phyloP scores from a whole-genome alignment of 2,797 vertebrate species.

The Philypnodon macrostomus region DNA sequence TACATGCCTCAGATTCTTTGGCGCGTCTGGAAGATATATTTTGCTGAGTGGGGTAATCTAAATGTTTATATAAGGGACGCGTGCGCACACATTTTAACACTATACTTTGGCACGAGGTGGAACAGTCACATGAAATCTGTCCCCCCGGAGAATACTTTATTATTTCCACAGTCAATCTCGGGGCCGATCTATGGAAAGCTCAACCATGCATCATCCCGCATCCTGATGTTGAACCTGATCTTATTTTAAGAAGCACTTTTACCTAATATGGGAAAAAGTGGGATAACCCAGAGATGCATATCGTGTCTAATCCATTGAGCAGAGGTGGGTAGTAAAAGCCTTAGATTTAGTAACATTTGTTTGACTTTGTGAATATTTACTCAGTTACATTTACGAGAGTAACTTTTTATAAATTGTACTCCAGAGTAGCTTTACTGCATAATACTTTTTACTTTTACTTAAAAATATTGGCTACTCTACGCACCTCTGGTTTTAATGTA shows the following conservation, averaged over 20 bases:
- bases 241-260: neutral
- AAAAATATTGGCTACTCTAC: too few species aligned
- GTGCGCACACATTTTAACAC: constrained; percentile 29
- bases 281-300: too few species aligned
- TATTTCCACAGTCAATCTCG: constrained; percentile 17
- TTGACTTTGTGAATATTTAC: too few species aligned
- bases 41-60: constrained; percentile 66
- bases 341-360: too few species aligned
- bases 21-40: constrained; percentile 54
- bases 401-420: too few species aligned
- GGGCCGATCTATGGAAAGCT: neutral
- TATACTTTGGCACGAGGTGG: constrained; percentile 9
- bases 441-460: too few species aligned
- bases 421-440: too few species aligned
- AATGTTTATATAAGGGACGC: constrained; percentile 58
- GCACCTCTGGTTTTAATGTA: too few species aligned
- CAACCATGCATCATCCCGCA: neutral
- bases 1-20: constrained; percentile 56
- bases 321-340: too few species aligned
- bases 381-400: too few species aligned
- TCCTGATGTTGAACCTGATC: constrained; percentile 5
- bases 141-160: constrained; percentile 15
- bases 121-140: constrained; percentile 24
- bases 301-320: too few species aligned
- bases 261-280: constrained; percentile 10